Conservation (phyloP, 1,140 invertebrate genomes). For the Anoplophora glabripennis region DNA sequence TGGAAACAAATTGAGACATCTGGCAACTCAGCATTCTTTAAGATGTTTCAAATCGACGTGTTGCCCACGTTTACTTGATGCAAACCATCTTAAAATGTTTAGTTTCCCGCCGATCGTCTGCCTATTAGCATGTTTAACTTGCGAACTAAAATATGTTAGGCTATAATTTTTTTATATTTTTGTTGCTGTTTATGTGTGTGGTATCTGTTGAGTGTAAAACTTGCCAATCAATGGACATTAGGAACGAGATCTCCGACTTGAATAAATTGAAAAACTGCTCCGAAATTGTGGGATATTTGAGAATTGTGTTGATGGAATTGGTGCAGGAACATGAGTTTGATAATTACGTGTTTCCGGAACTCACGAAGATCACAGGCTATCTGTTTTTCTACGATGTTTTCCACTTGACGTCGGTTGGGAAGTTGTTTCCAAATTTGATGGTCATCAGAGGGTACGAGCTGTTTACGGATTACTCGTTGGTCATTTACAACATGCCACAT, state of each 20-base stretch:
- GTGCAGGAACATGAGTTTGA: slow-evolving; percentile 50
- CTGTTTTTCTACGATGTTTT: slow-evolving; percentile 73
- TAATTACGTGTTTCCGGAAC: slow-evolving; percentile 61
- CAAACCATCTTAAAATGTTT: no score
- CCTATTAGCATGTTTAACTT: no score
- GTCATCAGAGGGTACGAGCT: slow-evolving; percentile 85
- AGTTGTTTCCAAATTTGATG: slow-evolving; percentile 91
- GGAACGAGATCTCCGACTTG: slow-evolving; percentile 30
- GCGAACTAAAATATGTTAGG: no score
- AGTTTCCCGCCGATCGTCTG: no score
- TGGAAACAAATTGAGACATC: no score
- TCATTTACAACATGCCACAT: slow-evolving; percentile 71
- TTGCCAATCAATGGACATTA: slow-evolving; percentile 35
- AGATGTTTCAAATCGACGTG: no score
- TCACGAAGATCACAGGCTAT: slow-evolving; percentile 67
- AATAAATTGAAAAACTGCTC: slow-evolving; percentile 37
- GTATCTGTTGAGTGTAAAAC: slow-evolving; percentile 21
- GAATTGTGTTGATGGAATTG: slow-evolving; percentile 61
- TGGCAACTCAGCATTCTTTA: no score
- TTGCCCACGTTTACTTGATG: no score
- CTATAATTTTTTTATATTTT: not conserved
- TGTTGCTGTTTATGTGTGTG: slow-evolving; percentile 8
- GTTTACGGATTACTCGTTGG: slow-evolving; percentile 87
- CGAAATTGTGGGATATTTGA: slow-evolving; percentile 59
- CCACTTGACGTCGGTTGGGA: slow-evolving; percentile 73